Evolutionary conservation across 2,797 vertebrate genomes (phyloP).

Genomic region (Gouania willdenowi): DNA sequence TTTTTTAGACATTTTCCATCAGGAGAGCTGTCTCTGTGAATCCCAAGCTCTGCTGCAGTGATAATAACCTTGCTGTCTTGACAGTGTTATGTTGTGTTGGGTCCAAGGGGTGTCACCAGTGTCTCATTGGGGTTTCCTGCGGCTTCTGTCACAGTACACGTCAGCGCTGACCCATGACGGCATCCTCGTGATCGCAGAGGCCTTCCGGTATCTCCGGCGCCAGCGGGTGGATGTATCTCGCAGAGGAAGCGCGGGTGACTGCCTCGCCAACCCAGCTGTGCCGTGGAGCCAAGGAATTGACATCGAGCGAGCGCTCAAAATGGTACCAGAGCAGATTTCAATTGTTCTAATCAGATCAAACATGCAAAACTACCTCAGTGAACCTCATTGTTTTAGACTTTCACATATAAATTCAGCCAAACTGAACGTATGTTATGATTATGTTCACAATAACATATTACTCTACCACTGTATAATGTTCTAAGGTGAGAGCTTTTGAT

Average conservation of each 20-base stretch:
- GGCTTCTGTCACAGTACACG: constrained; percentile 81
- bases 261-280: constrained; percentile 94
- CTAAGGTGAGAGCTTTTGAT: too few relatives aligned
- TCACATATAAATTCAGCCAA: too few relatives aligned
- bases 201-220: constrained; percentile 92
- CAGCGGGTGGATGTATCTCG: constrained; percentile 95
- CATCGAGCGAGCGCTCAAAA: constrained; percentile 96
- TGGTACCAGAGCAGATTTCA: constrained; percentile 79
- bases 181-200: constrained; percentile 92
- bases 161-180: constrained; percentile 94
- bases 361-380: too few relatives aligned
- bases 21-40: not conserved
- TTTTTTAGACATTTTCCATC: constrained; percentile 2
- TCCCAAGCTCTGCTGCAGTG: not conserved
- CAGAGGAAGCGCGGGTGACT: constrained; percentile 93
- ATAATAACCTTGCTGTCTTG: constrained; percentile 10
- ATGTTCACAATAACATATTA: too few relatives aligned
- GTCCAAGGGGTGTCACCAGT: constrained; percentile 9
- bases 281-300: constrained; percentile 99
- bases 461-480: too few relatives aligned
- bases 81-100: not conserved
- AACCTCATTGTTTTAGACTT: not conserved
- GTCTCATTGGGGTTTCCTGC: constrained; percentile 15
- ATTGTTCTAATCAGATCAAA: too few relatives aligned
- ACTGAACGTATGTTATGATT: too few relatives aligned